These are phyloP conservation scores for Ypsolopha scabrella DNA, from an alignment of 2,888 invertebrate genomes.

Conservation along the genomic window DNA sequence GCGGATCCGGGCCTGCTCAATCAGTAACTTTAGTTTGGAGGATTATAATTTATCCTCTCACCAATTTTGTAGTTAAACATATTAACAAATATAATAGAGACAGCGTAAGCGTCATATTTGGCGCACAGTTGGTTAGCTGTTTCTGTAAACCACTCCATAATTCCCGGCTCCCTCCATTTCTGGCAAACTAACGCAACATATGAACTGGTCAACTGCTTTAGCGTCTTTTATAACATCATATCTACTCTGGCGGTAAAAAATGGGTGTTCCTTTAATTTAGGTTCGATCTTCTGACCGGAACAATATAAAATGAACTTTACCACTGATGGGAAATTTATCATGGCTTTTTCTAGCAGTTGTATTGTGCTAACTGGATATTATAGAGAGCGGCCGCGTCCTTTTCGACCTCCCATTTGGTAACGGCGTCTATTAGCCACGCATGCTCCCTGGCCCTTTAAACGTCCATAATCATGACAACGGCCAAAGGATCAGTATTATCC, in stretches of 20 bases:
- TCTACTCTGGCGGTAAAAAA: too few species aligned
- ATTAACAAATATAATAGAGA: too few species aligned
- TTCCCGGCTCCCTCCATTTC: slow-evolving; percentile 30
- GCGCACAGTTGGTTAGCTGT: slow-evolving; percentile 18
- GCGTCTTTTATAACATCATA: too few species aligned
- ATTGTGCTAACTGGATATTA: slow-evolving; percentile 41
- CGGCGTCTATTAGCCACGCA: slow-evolving; percentile 70
- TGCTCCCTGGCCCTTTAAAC: slow-evolving; percentile 79
- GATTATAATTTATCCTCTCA: too few species aligned
- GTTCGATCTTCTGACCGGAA: too few species aligned
- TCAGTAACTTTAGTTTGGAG: too few species aligned
- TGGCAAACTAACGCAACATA: slow-evolving; percentile 25
- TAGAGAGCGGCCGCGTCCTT: slow-evolving; percentile 27
- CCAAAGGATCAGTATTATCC: slow-evolving; percentile 83
- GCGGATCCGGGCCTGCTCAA: too few species aligned
- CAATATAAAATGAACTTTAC: too few species aligned
- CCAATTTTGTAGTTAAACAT: too few species aligned
- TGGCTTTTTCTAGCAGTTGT: too few species aligned
- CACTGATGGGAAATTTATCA: too few species aligned
- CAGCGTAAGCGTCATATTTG: slow-evolving; percentile 16
- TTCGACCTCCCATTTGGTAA: slow-evolving; percentile 22
- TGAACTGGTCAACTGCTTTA: slow-evolving; percentile 21
- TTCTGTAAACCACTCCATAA: slow-evolving; percentile 27
- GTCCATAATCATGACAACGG: slow-evolving; percentile 80
- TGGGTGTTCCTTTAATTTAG: too few species aligned